A percentile compares a stretch with the other conserved stretches of the same genome.
These are phyloP conservation scores for Ammospiza nelsoni DNA, from an alignment of 2,113 vertebrate species.

Conservation along the genomic window DNA sequence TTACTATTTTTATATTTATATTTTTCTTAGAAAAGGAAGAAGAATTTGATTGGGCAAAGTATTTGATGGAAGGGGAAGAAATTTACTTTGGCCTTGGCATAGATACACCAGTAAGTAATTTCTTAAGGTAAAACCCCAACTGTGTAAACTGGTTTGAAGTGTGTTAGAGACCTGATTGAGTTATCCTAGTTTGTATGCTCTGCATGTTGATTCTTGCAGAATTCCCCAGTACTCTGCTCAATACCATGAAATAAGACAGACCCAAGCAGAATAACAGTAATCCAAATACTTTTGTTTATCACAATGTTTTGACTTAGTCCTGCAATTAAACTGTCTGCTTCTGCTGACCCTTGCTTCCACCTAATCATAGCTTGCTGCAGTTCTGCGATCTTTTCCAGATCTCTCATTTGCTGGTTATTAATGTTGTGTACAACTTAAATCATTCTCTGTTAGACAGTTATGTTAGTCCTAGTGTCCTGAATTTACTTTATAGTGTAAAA, in stretches of 20 bases:
- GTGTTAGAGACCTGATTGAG: not conserved
- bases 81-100: conserved; percentile 79
- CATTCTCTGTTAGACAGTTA: not conserved
- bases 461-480: not conserved
- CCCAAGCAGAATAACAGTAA: not conserved
- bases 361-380: not conserved
- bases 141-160: not conserved
- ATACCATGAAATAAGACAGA: not conserved
- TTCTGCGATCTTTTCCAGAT: not conserved
- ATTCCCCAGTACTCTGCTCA: not conserved
- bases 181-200: not conserved
- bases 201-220: not conserved
- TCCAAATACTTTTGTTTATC: not conserved
- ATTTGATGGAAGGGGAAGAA: conserved; percentile 93
- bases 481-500: not conserved
- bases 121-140: not conserved
- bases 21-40: conserved; percentile 83
- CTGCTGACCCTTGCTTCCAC: not conserved
- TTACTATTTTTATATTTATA: conserved; percentile 18
- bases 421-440: not conserved
- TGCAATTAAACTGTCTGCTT: not conserved
- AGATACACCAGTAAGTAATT: conserved; percentile 89
- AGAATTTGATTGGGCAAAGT: conserved; percentile 92
- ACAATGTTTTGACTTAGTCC: not conserved
- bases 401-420: not conserved